phyloP scores from a whole-genome alignment of 2,888 invertebrate genomes.

The Hyposoter dolosus region DNA sequence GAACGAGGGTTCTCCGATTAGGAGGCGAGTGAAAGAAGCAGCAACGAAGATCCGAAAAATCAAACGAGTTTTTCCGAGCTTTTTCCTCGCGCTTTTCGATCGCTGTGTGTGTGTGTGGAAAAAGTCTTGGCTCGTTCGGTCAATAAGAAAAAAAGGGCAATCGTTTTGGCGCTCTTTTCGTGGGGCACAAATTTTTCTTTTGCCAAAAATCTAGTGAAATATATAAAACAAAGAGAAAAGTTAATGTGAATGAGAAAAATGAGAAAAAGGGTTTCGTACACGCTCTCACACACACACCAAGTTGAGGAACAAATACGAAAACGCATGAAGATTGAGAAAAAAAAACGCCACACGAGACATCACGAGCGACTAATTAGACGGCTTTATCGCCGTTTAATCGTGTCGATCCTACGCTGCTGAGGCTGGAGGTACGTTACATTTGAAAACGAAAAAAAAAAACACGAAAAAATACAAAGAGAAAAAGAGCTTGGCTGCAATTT shows the following conservation, averaged over 20 bases:
- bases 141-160: background rate
- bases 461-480: constrained; percentile 36
- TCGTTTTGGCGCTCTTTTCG: constrained; percentile 8
- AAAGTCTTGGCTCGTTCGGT: constrained; percentile 30
- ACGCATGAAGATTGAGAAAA: constrained; percentile 81
- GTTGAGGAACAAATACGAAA: constrained; percentile 63
- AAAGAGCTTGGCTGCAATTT: constrained; percentile 80
- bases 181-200: background rate
- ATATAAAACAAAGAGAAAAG: constrained; percentile 34
- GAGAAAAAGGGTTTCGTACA: constrained; percentile 66
- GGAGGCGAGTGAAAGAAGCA: constrained; percentile 43
- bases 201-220: constrained; percentile 43
- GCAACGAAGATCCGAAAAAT: constrained; percentile 37
- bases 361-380: constrained; percentile 80
- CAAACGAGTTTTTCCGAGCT: constrained; percentile 32
- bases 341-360: constrained; percentile 78
- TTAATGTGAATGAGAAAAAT: constrained; percentile 53
- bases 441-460: constrained; percentile 67
- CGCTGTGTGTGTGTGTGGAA: constrained; percentile 6
- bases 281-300: constrained; percentile 70
- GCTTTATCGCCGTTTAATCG: constrained; percentile 79
- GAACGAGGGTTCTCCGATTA: constrained; percentile 33
- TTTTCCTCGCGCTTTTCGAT: constrained; percentile 53
- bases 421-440: constrained; percentile 82
- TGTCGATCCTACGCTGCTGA: constrained; percentile 81